Conservation (phyloP, 64 coral and sea anemone genomes). For the Montipora foliosa region DNA sequence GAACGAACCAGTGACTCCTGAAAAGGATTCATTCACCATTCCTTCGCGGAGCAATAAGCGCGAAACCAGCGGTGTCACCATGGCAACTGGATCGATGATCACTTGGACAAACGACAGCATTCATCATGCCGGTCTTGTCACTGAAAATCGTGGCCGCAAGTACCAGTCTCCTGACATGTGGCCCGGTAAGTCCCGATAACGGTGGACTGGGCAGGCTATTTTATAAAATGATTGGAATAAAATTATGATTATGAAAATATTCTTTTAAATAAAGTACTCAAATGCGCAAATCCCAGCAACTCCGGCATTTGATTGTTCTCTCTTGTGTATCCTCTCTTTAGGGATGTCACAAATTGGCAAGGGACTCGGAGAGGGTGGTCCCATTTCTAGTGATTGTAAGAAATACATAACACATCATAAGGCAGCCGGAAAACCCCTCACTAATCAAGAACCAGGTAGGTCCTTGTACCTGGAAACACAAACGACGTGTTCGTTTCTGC, state of each 20-base stretch:
- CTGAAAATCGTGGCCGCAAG: constrained; percentile 29
- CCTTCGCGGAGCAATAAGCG: neutral
- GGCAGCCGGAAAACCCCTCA: neutral
- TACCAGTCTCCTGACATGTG: neutral
- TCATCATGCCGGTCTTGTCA: constrained; percentile 10
- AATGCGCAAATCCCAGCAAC: neutral
- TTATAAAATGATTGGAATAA: neutral
- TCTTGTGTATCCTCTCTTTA: neutral
- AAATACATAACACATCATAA: neutral
- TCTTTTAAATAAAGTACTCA: no score
- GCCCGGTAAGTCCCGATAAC: neutral
- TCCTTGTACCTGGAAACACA: neutral
- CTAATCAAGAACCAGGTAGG: constrained; percentile 20
- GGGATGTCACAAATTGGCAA: constrained; percentile 31
- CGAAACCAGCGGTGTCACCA: constrained; percentile 6
- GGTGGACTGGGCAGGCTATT: neutral
- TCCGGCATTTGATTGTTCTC: no score
- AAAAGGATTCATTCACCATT: neutral
- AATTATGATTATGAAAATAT: no score
- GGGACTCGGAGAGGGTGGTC: neutral
- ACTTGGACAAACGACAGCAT: constrained; percentile 14
- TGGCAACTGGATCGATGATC: constrained; percentile 14
- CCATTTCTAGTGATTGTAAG: constrained; percentile 15
- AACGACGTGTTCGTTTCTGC: no score
- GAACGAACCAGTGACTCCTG: neutral